Evolutionary conservation across 2,113 vertebrate species (phyloP), one percentile per base, ranked within the genome.

Genomic region (Corythoichthys intestinalis): DNA sequence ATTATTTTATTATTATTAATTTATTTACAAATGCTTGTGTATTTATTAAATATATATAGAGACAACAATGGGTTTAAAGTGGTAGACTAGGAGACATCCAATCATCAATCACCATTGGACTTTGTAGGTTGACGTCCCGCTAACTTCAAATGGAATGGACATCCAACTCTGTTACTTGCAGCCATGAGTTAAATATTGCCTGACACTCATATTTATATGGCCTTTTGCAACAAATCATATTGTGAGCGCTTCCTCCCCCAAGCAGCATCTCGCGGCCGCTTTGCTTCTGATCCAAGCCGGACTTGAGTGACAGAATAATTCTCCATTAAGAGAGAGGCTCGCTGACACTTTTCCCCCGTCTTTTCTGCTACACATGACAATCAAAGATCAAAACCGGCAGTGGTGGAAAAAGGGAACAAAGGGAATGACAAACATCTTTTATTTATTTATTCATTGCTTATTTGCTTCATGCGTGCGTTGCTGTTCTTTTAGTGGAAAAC

Each of bases 261-360:
- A 80, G 70, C 64, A 64, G 64, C 77, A 69, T 81, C 65, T 62
- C 66, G 79, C 82, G 74, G 71, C 65, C 28, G 34, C 70, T 81
- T 76, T 82, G 73, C 64, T 76, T 83, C 80, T 48, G 10, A 9
- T 66, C 66, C 20, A 37, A 59, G 62, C 66, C 70, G 57, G 64
- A 46, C 75, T 70, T 83, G 84, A 87, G 50, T 81, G 87, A 85
- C 86, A 74, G 84, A 74, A 76, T 85, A 82, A 88, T 87, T 89
- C 79, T 74, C 34, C 78, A 64, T 79, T 83, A 83, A 83, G 63
- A 69, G 67, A 78, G 71, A 9, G 0, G 84, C 75, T 84, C 78
- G 73, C 71, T 76, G 66, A 66, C 57, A 73, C 52, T 60, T 48
- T 71, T 66, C 11, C 11, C 2, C 57, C 41, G 67, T 67, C 76